Base-by-base conservation (phyloP, 1,140 invertebrate species). In the Telenomus remus region DNA sequence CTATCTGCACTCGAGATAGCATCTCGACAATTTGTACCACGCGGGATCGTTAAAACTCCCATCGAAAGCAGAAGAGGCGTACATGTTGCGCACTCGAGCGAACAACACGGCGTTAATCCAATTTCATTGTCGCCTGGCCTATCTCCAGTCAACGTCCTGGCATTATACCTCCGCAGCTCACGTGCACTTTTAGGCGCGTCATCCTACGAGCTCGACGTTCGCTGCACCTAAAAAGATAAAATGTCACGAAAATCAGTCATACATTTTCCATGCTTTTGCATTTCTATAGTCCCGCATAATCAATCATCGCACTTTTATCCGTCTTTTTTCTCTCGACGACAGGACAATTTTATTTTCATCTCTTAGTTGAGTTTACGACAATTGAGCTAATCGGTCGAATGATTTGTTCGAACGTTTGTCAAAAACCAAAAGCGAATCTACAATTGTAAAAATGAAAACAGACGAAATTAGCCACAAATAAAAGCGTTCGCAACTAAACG, bases 1-100 rank as follows among this genome's bases (percentile, higher is more conserved):
- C 47, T 51, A 63, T 81, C 71, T 77, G 46, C 54, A 68, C 73
- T 73, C 69, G 14, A 76, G 85, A 87, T 86, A 85, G 66, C 73
- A 87, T 86, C 85, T 85, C 79, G 78, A 83, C 84, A 85, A 87
- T 87, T 87, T 87, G 85, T 87, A 83, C 83, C 63, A 64, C 79
- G 80, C 75, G 71, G 73, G 84, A 85, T 86, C 84, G 85, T 86
- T 86, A 85, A 86, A 86, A 81, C 80, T 83, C 76, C 76, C 79
- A 69, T 81, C 78, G 71, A 65, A 69, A 51, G 14, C 27, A 44
- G 14, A 55, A 61, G 54, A 68, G 55, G 43, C 68, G 64, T 73
- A 76, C 66, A 63, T 60, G 72, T 68, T 69, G 64, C 34, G 76
- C 74, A 80, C 74, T 79, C 72, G 51, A 65, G 63, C 79, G 81